Base-by-base conservation (phyloP, 1,140 invertebrate genomes). In the Hydropsyche tenuis region DNA sequence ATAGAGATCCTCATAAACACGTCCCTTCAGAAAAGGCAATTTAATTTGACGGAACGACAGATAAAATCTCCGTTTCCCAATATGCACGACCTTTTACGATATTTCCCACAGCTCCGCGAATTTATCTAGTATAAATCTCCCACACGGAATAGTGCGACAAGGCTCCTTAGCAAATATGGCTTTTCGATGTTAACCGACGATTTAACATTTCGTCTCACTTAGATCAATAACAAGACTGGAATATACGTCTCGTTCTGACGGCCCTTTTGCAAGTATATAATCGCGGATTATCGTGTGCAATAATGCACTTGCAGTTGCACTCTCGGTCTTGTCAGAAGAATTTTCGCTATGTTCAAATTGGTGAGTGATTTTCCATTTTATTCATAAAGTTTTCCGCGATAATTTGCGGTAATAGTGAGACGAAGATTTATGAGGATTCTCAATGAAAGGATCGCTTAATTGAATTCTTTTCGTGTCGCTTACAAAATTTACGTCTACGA, bases 381-480 rank as follows among this genome's bases (percentile, higher is more conserved):
- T 5, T 6, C 37, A 43, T 12, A 12, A 43, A 43, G 14, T 48
- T 48, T 48, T 48, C 3, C 14, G 14, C 45, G 30, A 37, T 37
- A 4, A 6, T 48, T 14, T 4, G 3, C 4, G 45, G 3, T 48
- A 12, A 48, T 12, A 48, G 14, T 48, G 12, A 3, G 4, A 14
- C 4, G 12, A 11, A 23, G 56, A 60, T 60, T 60, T 60, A 23
- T 60, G 22, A 9, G 56, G 56, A 25, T 18, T 60, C 22, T 14
- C 6, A 23, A 14, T 25, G 20, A 23, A 23, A 60, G 22, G 56
- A 25, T 60, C 22, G 20, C 20, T 60, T 25, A 60, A 60, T 60
- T 27, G 56, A 60, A 60, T 60, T 60, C 56, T 60, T 60, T 60
- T 60, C 56, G 56, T 60, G 56, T 20, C 56, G 12, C 23, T 25